Conservation (phyloP, 2,888 invertebrate genomes). For the Chalcis sispes region DNA sequence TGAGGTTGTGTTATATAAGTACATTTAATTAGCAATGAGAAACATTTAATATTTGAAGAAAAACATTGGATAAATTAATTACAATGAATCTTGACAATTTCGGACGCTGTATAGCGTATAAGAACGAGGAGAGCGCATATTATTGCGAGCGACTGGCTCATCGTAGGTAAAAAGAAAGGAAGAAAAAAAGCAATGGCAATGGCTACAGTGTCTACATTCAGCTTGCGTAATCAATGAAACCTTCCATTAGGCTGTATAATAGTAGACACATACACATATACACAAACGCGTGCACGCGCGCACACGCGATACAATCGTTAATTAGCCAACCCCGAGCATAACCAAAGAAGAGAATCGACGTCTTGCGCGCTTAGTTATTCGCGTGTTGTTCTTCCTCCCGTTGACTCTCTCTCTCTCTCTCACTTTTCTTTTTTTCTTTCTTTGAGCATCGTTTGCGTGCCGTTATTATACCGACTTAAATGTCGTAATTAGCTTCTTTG, state of each 20-base stretch:
- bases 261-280: no score
- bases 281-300: constrained; percentile 21
- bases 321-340: constrained; percentile 31
- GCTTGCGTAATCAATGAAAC: constrained; percentile 50
- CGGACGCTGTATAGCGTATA: no score
- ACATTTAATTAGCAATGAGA: no score
- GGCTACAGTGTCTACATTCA: background rate
- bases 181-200: background rate
- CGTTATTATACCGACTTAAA: constrained; percentile 25
- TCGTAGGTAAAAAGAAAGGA: constrained; percentile 3
- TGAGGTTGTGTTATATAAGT: no score
- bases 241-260: constrained; percentile 48
- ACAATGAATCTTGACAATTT: no score
- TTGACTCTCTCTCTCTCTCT: background rate
- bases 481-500: constrained; percentile 19
- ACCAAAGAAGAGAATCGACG: constrained; percentile 12
- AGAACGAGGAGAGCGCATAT: no score
- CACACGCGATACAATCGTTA: constrained; percentile 48
- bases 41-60: no score
- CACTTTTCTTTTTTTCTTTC: background rate
- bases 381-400: background rate
- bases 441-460: constrained; percentile 1
- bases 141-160: no score
- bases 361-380: constrained; percentile 30
- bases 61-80: no score